phyloP scores from a whole-genome alignment of 2,113 vertebrate genomes.

The Laticauda laticaudata region DNA sequence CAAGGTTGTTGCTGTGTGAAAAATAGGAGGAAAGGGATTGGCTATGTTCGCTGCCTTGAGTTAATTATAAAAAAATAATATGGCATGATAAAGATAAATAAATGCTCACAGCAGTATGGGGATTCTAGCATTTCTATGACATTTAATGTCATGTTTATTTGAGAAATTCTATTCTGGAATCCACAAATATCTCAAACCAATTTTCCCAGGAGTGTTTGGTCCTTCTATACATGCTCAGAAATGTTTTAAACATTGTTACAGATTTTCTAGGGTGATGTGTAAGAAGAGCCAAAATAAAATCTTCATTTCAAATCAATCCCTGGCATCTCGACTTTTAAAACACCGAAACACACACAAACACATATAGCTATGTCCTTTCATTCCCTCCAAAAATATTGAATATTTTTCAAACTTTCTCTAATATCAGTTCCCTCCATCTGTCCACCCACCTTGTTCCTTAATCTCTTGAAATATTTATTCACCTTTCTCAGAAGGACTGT shows the following conservation, averaged over 20 bases:
- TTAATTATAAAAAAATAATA: background rate
- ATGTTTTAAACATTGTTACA: background rate
- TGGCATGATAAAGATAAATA: background rate
- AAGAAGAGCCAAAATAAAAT: background rate
- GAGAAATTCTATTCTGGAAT: background rate
- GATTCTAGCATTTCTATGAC: background rate
- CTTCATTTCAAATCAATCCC: background rate
- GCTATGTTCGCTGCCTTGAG: background rate
- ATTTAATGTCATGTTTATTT: background rate
- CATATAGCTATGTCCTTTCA: background rate
- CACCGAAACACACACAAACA: too few species aligned
- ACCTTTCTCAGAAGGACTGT: background rate
- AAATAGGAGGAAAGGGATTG: background rate
- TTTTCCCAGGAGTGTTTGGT: background rate
- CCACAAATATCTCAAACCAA: background rate
- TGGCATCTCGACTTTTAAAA: background rate
- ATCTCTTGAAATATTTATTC: background rate
- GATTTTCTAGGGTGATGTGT: background rate
- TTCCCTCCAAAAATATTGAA: background rate
- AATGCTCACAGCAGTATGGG: background rate
- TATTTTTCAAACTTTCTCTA: background rate
- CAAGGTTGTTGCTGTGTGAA: background rate
- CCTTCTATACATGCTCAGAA: background rate
- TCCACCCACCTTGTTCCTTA: background rate
- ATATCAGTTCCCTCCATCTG: background rate